Evolutionary conservation across 2,113 vertebrate species (phyloP).

Genomic region (Capreolus pygargus): DNA sequence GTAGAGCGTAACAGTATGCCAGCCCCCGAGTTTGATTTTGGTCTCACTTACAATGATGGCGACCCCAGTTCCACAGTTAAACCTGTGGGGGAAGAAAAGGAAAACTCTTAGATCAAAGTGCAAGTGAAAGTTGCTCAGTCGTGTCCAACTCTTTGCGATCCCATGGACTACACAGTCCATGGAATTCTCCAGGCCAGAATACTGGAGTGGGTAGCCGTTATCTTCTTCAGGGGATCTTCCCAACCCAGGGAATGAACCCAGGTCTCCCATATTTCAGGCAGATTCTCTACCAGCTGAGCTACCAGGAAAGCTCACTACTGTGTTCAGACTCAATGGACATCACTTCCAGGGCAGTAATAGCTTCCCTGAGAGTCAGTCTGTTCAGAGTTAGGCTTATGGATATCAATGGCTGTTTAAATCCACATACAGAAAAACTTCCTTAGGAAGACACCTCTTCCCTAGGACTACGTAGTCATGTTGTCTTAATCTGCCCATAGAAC

Average conservation of each 20-base stretch:
- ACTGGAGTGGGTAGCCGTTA: neutral
- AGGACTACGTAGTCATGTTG: neutral
- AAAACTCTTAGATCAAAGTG: neutral
- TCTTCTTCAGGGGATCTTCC: neutral
- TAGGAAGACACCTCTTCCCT: neutral
- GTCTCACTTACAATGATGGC: constrained; percentile 88
- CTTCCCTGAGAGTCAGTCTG: neutral
- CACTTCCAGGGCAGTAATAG: neutral
- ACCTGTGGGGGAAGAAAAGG: constrained; percentile 80
- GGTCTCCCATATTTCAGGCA: neutral
- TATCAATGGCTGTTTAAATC: neutral
- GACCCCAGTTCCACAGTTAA: constrained; percentile 94
- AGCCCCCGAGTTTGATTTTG: constrained; percentile 87
- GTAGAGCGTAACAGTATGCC: constrained; percentile 88
- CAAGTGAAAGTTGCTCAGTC: neutral
- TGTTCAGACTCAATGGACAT: neutral
- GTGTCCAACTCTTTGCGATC: neutral
- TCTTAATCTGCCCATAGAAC: neutral
- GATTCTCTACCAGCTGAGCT: neutral
- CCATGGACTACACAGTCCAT: neutral
- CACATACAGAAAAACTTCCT: neutral
- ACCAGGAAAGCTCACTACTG: neutral
- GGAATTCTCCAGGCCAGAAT: neutral
- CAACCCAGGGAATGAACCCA: neutral
- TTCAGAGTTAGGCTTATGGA: neutral